Percentiles rank a stretch among this genome's conserved stretches.
These are phyloP conservation scores for Dasypolia templi DNA, from an alignment of 2,888 invertebrate genomes.

Conservation along the genomic window DNA sequence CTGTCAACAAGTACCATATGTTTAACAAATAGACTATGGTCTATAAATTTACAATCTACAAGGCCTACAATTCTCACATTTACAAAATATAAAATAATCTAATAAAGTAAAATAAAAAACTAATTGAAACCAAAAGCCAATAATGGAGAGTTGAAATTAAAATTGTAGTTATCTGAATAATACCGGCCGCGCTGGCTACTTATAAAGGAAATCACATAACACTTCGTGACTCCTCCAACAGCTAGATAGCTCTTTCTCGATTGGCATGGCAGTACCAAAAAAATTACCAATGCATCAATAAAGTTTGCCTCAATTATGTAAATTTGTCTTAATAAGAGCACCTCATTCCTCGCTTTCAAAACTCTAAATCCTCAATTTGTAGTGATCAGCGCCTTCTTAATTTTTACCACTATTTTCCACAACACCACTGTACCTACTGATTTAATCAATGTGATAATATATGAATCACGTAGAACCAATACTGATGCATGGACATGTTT, in stretches of 20 bases:
- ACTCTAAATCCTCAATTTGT: no score
- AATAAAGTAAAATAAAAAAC: no score
- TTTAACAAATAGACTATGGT: no score
- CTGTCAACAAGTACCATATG: no score
- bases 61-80: no score
- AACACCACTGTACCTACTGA: no score
- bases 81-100: no score
- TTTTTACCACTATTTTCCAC: neutral
- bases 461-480: slow-evolving; percentile 42
- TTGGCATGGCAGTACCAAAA: neutral
- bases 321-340: neutral
- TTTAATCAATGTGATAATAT: slow-evolving; percentile 28
- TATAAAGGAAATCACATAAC: neutral
- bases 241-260: neutral
- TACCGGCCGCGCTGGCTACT: neutral
- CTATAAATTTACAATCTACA: no score
- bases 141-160: no score
- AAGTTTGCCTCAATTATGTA: neutral
- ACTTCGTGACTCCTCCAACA: neutral
- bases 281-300: neutral
- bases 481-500: slow-evolving; percentile 33
- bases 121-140: no score
- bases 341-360: no score
- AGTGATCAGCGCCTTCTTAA: slow-evolving; percentile 15
- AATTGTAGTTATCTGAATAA: neutral